Conservation (phyloP, 2,113 vertebrate species). For the Callionymus lyra region DNA sequence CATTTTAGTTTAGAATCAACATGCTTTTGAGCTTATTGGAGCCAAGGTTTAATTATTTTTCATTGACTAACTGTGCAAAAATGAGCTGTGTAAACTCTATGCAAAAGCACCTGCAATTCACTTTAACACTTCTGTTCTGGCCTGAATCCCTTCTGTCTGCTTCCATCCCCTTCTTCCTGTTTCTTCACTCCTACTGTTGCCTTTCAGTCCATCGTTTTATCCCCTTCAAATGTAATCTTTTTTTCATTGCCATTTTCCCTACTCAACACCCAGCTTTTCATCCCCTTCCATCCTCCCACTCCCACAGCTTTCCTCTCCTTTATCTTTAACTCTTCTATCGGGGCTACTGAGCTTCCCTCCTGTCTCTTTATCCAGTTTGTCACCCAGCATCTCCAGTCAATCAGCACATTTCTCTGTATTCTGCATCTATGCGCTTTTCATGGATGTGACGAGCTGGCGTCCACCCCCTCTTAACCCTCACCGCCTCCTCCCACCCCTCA, state of each 20-base stretch:
- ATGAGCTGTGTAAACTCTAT: too few relatives aligned
- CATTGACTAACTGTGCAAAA: too few relatives aligned
- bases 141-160: not conserved
- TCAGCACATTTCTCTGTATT: constrained; percentile 13
- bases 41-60: too few relatives aligned
- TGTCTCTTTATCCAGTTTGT: constrained; percentile 16
- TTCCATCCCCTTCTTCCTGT: not conserved
- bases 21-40: too few relatives aligned
- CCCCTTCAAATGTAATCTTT: constrained; percentile 43
- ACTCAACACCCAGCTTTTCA: constrained; percentile 36
- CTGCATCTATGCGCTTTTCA: constrained; percentile 5
- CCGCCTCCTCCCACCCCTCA: constrained; percentile 5
- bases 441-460: constrained; percentile 8
- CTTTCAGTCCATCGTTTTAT: constrained; percentile 24
- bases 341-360: constrained; percentile 14
- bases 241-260: constrained; percentile 46
- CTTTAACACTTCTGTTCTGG: too few relatives aligned
- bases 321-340: constrained; percentile 6
- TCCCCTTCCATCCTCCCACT: constrained; percentile 39
- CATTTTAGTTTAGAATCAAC: too few relatives aligned
- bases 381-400: constrained; percentile 1
- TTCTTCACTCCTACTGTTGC: constrained; percentile 13
- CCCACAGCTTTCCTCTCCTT: constrained; percentile 14
- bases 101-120: too few relatives aligned
- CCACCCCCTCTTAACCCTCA: not conserved